Evolutionary conservation across 1,140 invertebrate species (phyloP), one percentile per base, ranked within the genome.

Genomic region (Nasonia vitripennis): DNA sequence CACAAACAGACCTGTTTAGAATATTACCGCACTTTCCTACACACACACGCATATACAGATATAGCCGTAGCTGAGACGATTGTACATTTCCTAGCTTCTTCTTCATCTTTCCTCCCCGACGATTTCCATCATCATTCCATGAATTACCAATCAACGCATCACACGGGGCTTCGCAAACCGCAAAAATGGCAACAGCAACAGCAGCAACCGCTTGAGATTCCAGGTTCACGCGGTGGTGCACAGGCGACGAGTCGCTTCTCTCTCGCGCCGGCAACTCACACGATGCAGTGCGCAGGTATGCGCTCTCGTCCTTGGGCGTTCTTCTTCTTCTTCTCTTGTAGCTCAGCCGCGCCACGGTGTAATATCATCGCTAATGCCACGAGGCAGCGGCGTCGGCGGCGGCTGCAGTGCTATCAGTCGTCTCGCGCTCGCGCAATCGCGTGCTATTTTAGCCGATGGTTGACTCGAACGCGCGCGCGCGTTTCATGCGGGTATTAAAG

Each of bases 321-420:
- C 41, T n/a, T 10, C 75, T 48, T 45, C 20, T 20, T 23, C 27
- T 45, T 55, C 23, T 27, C 23, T n/a, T 20, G 74, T 17, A 37
- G 41, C 41, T 17, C 17, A 75, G 31, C 41, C 27, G 75, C 45
- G 17, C 14, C 14, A 67, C 67, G 34, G 62, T 80, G 78, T 80
- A 80, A 80, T 80, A 80, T 80, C 78, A 70, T 70, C 78, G 78
- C 78, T 80, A 80, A 41, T 68, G 62, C 75, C 75, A 45, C 27
- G 78, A 12, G 10, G 67, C 41, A 45, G 41, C 62, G n/a, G 77
- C 27, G 75, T 10, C 41, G 9, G 41, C 62, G n/a, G 77, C 27
- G 75, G n/a, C 41, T 17, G 75, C 75, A 45, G 45, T 78, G 20
- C 78, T 79, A 79, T 79, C 78, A 67, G 27, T 79, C 78, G 78